These are phyloP conservation scores for Pangasius djambal DNA, from an alignment of 2,797 vertebrate genomes.

Conservation along the genomic window DNA sequence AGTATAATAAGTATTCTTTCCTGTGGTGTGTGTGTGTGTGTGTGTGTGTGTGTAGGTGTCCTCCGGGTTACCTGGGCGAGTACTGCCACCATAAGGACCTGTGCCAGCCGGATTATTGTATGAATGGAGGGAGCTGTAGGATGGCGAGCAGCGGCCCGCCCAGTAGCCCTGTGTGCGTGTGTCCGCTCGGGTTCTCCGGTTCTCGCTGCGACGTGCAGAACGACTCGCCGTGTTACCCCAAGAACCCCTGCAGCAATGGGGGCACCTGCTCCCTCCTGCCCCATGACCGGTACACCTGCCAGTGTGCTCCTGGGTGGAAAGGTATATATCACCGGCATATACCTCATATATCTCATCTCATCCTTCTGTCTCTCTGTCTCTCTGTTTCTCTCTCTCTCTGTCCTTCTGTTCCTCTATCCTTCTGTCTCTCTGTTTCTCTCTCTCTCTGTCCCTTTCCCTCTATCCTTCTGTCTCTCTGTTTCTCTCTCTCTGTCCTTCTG, in stretches of 20 bases:
- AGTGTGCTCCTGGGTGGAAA: constrained; percentile 13
- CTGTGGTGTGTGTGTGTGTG: background rate
- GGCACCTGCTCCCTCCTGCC: constrained; percentile 16
- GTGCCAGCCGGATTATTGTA: constrained; percentile 84
- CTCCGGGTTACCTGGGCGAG: constrained; percentile 86
- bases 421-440: too few relatives aligned
- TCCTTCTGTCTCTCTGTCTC: too few relatives aligned
- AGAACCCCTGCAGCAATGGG: background rate
- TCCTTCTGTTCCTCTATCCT: too few relatives aligned
- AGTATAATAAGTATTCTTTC: background rate
- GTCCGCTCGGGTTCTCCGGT: constrained; percentile 10
- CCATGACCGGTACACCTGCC: background rate
- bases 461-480: background rate
- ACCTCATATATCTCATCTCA: background rate
- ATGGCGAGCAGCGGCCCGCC: constrained; percentile 49
- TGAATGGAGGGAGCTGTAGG: constrained; percentile 87
- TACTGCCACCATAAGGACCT: constrained; percentile 91
- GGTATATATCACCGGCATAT: background rate
- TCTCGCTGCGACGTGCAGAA: background rate
- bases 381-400: background rate
- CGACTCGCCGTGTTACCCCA: background rate
- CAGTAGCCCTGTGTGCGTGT: background rate
- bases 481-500: too few relatives aligned
- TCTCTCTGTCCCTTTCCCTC: too few relatives aligned
- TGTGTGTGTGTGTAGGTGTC: constrained; percentile 77